Percentiles rank a stretch among this genome's conserved stretches.
Evolutionary conservation across 2,797 vertebrate species (phyloP).

Genomic region (Delichon dasypus): DNA sequence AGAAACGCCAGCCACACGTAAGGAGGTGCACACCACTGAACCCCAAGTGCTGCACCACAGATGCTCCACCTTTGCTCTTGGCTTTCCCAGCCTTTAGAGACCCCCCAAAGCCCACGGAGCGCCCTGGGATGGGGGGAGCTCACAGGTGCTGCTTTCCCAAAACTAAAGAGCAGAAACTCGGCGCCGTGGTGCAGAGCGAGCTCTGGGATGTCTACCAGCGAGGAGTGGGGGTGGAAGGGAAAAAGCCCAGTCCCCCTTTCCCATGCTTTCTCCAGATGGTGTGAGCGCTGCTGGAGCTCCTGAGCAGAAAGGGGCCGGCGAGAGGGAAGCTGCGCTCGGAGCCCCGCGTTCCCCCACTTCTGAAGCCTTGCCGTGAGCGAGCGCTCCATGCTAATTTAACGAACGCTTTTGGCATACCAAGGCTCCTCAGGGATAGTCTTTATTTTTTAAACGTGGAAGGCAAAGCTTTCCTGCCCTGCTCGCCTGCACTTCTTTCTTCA

Average conservation of each 20-base stretch:
- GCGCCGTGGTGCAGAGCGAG: accelerated
- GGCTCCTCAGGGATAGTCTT: constrained; percentile 19
- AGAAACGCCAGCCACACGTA: neutral
- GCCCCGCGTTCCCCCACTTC: constrained; percentile 1
- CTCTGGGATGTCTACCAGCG: neutral
- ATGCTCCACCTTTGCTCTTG: accelerated
- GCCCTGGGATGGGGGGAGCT: accelerated
- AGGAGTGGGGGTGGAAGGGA: constrained; percentile 1
- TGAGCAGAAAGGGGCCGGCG: constrained; percentile 32
- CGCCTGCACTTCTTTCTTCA: constrained; percentile 30
- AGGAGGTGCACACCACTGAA: neutral
- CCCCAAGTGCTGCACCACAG: neutral
- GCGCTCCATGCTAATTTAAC: constrained; percentile 44
- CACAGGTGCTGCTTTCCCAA: neutral
- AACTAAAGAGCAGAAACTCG: neutral
- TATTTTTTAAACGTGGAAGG: constrained; percentile 30
- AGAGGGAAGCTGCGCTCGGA: neutral
- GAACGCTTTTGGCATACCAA: constrained; percentile 8
- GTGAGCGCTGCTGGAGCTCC: neutral
- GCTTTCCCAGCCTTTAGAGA: neutral
- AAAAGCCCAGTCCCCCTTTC: constrained; percentile 21
- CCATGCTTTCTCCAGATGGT: constrained; percentile 44
- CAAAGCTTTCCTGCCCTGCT: neutral
- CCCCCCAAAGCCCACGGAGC: accelerated
- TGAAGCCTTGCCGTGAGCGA: neutral